Base-by-base conservation (phyloP, 2,888 invertebrate species). In the Ferdinandea cuprea region DNA sequence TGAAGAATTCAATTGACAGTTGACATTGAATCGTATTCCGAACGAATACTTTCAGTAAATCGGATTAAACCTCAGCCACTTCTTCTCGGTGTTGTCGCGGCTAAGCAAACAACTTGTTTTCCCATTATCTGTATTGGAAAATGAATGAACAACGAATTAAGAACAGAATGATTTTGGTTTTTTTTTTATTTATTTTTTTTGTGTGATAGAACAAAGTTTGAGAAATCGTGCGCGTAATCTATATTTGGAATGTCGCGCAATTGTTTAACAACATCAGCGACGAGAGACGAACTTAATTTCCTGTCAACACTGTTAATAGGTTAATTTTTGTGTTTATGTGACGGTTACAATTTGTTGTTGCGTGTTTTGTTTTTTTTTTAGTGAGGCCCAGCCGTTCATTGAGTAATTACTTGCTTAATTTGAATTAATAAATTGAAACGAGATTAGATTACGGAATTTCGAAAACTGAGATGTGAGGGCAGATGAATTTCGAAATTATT, bases 261-360 rank as follows among this genome's bases (percentile, higher is more conserved):
- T 81, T 81, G 71, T 81, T 81, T 77, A 81, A 81, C 71, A 66
- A 69, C 37, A 1, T 44, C 44, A 52, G 25, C 5, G 25, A 56
- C 65, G 46, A 59, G 40, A 66, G 59, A 81, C 50, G 58, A 81
- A 44, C 77, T 71, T 77, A 81, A 81, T 81, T 81, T 81, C 81
- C 81, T 81, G 81, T 61, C 81, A 9, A 44, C 11, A 19, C 59
- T 54, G 66, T 77, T 81, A 77, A 81, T 81, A 77, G 77, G 59
- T 81, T 81, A 81, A 77, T 72, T 69, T 50, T 9, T 11, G 28
- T 54, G 35, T 48, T 37, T 42, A 11, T 58, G 40, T 37, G 17
- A 8, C 15, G 32, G 25, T 25, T 58, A 30, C 46, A 54, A 17
- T 69, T n/a, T 59, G 21, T 48, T 73, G 61, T 42, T 69, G 17